phyloP scores from a whole-genome alignment of 2,113 vertebrate species.

The Strigops habroptila region DNA sequence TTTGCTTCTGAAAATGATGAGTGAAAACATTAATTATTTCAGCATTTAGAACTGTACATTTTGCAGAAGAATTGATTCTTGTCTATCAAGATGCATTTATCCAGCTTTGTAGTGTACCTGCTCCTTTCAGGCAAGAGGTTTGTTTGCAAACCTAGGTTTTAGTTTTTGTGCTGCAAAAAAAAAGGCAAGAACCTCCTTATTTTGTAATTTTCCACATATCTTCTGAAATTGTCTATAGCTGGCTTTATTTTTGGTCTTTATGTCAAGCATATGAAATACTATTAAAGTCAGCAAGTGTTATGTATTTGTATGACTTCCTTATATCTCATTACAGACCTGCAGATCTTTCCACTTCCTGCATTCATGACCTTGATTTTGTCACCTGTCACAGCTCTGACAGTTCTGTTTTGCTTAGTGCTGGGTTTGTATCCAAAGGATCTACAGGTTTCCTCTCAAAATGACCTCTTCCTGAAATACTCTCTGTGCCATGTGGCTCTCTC shows the following conservation, averaged over 20 bases:
- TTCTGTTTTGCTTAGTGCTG: neutral
- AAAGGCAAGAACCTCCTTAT: neutral
- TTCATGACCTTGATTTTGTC: neutral
- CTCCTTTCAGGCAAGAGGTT: neutral
- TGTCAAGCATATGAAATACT: accelerated
- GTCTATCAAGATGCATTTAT: neutral
- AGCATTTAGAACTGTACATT: neutral
- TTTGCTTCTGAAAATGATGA: neutral
- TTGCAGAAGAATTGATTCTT: neutral
- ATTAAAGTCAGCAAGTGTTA: neutral
- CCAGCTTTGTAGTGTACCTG: neutral
- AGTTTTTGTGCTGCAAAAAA: neutral
- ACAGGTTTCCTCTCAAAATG: neutral
- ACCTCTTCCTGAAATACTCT: neutral
- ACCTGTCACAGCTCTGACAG: neutral
- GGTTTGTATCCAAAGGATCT: neutral
- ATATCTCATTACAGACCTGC: accelerated
- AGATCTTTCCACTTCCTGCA: neutral
- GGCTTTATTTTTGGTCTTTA: neutral
- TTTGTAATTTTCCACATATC: accelerated
- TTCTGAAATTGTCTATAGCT: neutral
- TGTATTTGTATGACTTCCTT: neutral
- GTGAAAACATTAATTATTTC: neutral
- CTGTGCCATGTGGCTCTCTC: neutral
- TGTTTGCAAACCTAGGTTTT: neutral